Percentiles rank a stretch among this genome's conserved stretches.
Evolutionary conservation across 2,113 vertebrate species (phyloP).

Genomic region (Elgaria multicarinata): DNA sequence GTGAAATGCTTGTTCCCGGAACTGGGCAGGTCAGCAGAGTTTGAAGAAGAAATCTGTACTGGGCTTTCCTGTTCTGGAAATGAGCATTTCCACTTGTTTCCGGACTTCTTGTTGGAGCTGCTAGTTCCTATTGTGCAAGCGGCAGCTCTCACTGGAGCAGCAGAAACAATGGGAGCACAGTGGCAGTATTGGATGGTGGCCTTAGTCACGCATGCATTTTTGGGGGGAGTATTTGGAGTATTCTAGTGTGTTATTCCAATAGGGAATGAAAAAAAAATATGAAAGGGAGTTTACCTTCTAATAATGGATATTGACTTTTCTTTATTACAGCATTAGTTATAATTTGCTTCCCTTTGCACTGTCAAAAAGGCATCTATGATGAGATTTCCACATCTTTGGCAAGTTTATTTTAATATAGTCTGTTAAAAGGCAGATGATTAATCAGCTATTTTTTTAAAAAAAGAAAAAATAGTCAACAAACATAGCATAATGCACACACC

Average conservation of each 20-base stretch:
- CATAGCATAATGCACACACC: constrained; percentile 20
- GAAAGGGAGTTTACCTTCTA: neutral
- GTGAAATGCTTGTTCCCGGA: no score
- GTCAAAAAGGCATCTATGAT: neutral
- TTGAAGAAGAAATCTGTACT: no score
- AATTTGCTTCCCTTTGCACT: neutral
- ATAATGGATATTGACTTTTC: neutral
- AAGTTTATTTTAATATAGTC: neutral
- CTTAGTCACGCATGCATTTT: neutral
- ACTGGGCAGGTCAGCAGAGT: no score
- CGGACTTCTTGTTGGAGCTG: no score
- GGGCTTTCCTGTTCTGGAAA: no score
- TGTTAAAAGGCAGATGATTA: neutral
- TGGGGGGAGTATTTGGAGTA: no score
- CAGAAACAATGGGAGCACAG: no score
- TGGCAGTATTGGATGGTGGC: no score
- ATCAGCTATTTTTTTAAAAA: neutral
- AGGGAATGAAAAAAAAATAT: neutral
- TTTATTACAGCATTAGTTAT: neutral
- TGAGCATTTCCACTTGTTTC: no score
- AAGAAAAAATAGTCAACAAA: neutral
- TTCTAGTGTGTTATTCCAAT: neutral
- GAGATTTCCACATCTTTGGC: neutral
- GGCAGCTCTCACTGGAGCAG: no score
- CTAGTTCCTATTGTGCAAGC: no score